Evolutionary conservation across 2,888 invertebrate genomes (phyloP).

Genomic region (Drosophila colorata): DNA sequence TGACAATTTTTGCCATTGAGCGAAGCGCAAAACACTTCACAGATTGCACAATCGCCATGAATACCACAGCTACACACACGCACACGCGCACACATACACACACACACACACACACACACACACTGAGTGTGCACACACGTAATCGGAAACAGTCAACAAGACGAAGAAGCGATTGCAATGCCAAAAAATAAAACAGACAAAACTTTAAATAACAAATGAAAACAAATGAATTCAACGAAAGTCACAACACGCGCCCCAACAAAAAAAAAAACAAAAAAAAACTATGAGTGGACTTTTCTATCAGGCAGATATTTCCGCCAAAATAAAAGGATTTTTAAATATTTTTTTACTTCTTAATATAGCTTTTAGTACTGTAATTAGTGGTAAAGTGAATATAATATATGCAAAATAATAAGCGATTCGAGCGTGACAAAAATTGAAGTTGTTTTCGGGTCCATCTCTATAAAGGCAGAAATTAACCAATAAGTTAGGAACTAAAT

Average conservation of each 20-base stretch:
- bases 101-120: neutral
- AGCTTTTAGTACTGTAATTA: no score
- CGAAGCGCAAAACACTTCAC: slow-evolving; percentile 42
- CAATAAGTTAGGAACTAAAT: no score
- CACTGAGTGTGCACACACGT: slow-evolving; percentile 22
- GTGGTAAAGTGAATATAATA: no score
- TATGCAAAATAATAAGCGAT: no score
- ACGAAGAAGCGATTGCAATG: slow-evolving; percentile 48
- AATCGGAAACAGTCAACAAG: slow-evolving; percentile 47
- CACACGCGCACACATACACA: neutral
- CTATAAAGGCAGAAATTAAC: no score
- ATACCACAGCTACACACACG: slow-evolving; percentile 18
- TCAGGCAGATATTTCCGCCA: no score
- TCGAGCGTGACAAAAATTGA: no score
- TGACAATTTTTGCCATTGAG: slow-evolving; percentile 54
- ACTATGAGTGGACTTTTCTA: neutral
- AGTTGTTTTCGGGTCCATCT: no score
- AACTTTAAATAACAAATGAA: slow-evolving; percentile 29
- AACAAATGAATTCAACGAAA: slow-evolving; percentile 29
- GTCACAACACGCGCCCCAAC: neutral
- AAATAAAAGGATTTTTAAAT: no score
- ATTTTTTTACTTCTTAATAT: no score
- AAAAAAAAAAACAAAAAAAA: neutral
- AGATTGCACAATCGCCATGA: slow-evolving; percentile 50
- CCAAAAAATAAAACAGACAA: slow-evolving; percentile 31